phyloP scores from a whole-genome alignment of 2,888 invertebrate genomes.

The Epinotia demarniana region DNA sequence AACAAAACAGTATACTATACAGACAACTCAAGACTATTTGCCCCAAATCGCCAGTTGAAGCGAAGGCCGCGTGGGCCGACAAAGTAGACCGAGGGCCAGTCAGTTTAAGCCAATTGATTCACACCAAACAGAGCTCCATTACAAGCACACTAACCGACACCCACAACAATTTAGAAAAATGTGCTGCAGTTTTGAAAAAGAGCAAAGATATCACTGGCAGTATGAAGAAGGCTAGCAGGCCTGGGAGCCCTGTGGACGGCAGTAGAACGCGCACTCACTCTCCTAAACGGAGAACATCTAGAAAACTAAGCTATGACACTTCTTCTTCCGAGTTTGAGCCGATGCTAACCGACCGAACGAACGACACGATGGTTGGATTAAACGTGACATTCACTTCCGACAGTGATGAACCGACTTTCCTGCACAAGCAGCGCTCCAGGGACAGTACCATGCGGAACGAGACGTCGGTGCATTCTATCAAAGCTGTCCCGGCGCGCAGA shows the following conservation, averaged over 20 bases:
- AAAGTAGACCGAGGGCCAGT: slow-evolving; percentile 69
- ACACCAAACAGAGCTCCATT: slow-evolving; percentile 61
- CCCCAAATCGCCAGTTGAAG: slow-evolving; percentile 69
- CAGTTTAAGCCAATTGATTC: slow-evolving; percentile 75
- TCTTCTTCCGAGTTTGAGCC: slow-evolving; percentile 68
- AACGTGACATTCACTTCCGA: slow-evolving; percentile 80
- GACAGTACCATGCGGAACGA: slow-evolving; percentile 60
- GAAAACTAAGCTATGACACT: slow-evolving; percentile 70
- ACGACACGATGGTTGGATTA: slow-evolving; percentile 79
- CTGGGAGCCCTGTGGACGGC: slow-evolving; percentile 54
- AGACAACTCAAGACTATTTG: slow-evolving; percentile 77
- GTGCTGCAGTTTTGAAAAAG: slow-evolving; percentile 69
- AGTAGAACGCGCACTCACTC: slow-evolving; percentile 64
- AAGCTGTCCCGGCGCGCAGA: slow-evolving; percentile 48
- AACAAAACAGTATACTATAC: slow-evolving; percentile 86
- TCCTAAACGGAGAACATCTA: slow-evolving; percentile 59
- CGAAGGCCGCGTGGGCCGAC: slow-evolving; percentile 73
- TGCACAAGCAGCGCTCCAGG: slow-evolving; percentile 50
- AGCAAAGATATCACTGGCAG: slow-evolving; percentile 70
- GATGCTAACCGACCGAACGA: slow-evolving; percentile 77
- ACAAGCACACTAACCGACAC: slow-evolving; percentile 68
- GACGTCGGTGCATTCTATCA: slow-evolving; percentile 62
- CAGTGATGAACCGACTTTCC: slow-evolving; percentile 60
- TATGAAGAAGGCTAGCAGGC: slow-evolving; percentile 62
- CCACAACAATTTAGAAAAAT: slow-evolving; percentile 68